Percentiles rank a stretch among this genome's conserved stretches.
phyloP scores from a whole-genome alignment of 2,113 vertebrate genomes.

The Alexandromys fortis region DNA sequence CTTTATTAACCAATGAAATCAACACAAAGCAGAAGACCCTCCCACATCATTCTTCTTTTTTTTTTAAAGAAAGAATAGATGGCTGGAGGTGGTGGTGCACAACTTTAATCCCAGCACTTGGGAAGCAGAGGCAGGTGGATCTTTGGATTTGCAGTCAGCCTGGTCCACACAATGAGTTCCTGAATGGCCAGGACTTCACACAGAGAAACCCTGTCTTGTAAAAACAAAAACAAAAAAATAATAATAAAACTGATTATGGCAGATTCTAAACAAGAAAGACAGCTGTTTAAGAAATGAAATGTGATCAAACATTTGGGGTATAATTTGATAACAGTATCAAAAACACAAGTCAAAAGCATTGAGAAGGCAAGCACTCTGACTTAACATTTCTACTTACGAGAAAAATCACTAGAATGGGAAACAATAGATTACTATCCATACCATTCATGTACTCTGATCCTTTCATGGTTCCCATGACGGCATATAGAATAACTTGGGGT shows the following conservation, averaged over 20 bases:
- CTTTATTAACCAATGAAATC: too few relatives aligned
- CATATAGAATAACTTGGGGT: constrained; percentile 42
- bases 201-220: neutral
- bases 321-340: constrained; percentile 1
- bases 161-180: neutral
- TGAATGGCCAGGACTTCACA: neutral
- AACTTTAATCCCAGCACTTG: neutral
- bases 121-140: neutral
- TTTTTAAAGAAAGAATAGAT: neutral
- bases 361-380: constrained; percentile 50
- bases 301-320: neutral
- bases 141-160: neutral
- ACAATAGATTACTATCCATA: constrained; percentile 16
- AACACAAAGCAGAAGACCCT: too few relatives aligned
- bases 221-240: neutral
- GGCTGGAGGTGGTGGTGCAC: neutral
- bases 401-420: neutral
- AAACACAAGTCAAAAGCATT: constrained; percentile 12
- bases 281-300: neutral
- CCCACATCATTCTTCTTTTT: neutral
- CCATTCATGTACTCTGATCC: constrained; percentile 26
- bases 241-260: neutral
- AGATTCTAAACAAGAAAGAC: constrained; percentile 34
- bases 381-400: constrained; percentile 51
- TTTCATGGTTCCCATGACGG: constrained; percentile 43